phyloP scores from a whole-genome alignment of 2,888 invertebrate species.

The Hoplodrina ambigua region DNA sequence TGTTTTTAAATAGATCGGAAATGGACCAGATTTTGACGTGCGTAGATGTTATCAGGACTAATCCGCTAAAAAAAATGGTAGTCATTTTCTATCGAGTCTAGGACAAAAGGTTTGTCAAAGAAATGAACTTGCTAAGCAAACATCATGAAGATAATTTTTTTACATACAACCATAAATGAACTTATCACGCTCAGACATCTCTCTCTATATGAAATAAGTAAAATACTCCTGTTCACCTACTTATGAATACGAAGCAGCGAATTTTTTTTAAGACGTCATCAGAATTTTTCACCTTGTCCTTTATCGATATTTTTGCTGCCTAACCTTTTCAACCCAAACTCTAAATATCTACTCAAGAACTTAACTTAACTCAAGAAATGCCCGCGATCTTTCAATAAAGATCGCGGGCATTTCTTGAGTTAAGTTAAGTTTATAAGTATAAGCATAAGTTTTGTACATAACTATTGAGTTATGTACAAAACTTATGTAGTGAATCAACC shows the following conservation, averaged over 20 bases:
- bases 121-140: not conserved
- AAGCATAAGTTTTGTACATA: too few species aligned
- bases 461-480: slow-evolving; percentile 25
- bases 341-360: slow-evolving; percentile 13
- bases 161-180: not conserved
- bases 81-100: not conserved
- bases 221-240: not conserved
- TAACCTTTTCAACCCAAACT: not conserved
- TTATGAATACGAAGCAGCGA: not conserved
- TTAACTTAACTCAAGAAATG: slow-evolving; percentile 7
- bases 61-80: not conserved
- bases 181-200: not conserved
- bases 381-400: slow-evolving; percentile 15
- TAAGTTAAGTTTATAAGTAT: too few species aligned
- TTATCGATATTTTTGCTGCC: not conserved
- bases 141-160: not conserved
- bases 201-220: not conserved
- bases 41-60: slow-evolving; percentile 33
- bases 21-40: slow-evolving; percentile 10
- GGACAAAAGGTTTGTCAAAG: not conserved
- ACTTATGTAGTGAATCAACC: slow-evolving; percentile 42
- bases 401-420: too few species aligned
- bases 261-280: not conserved
- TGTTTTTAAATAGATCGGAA: slow-evolving; percentile 40
- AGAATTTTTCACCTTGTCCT: not conserved